Conservation (phyloP, 2,888 invertebrate species). For the Drosophila diplacantha region DNA sequence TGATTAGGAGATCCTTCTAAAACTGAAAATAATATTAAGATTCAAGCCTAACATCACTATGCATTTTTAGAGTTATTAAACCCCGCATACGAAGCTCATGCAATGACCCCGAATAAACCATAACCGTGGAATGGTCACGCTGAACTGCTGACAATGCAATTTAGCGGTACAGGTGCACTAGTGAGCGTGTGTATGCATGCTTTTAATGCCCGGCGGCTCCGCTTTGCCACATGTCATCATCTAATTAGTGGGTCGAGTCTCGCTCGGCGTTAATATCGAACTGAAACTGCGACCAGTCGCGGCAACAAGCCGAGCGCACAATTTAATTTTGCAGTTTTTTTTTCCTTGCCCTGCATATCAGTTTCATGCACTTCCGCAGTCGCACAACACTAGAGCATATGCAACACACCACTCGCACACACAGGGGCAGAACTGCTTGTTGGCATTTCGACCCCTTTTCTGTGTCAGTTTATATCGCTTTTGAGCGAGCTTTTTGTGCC, state of each 20-base stretch:
- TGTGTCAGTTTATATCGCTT: constrained; percentile 21
- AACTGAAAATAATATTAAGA: not conserved
- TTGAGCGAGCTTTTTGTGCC: constrained; percentile 22
- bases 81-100: not conserved
- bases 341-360: constrained; percentile 19
- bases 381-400: constrained; percentile 13
- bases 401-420: not conserved
- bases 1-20: not conserved
- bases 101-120: constrained; percentile 33
- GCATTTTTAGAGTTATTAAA: not conserved
- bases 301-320: constrained; percentile 5
- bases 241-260: constrained; percentile 47
- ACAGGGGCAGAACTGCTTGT: constrained; percentile 22
- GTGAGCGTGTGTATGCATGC: constrained; percentile 1
- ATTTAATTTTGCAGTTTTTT: constrained; percentile 4
- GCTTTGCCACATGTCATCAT: constrained; percentile 51
- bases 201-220: constrained; percentile 27
- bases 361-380: constrained; percentile 38
- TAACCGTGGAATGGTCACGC: constrained; percentile 27
- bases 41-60: too few relatives aligned
- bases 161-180: constrained; percentile 2
- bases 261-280: constrained; percentile 25
- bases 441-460: constrained; percentile 35
- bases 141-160: constrained; percentile 30
- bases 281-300: constrained; percentile 7